These are phyloP conservation scores for Clarias batrachus DNA, from an alignment of 2,113 vertebrate species.

Conservation along the genomic window DNA sequence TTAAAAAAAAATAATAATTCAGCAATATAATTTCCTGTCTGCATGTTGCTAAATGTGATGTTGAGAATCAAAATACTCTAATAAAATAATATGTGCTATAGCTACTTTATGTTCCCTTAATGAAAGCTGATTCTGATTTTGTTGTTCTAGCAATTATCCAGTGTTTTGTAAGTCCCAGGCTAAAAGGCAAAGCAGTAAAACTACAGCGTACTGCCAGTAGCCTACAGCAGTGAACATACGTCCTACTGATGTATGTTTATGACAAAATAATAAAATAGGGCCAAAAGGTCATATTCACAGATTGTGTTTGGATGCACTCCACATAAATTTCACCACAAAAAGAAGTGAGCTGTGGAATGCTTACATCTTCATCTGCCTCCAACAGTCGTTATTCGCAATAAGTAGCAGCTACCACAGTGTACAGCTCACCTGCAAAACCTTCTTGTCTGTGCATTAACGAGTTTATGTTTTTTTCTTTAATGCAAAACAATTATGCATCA, in stretches of 20 bases:
- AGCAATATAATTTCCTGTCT: background rate
- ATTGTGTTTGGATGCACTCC: conserved; percentile 48
- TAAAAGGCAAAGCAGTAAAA: conserved; percentile 34
- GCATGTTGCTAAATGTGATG: background rate
- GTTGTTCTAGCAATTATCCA: conserved; percentile 6
- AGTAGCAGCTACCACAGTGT: conserved; percentile 2
- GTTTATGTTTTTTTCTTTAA: conserved; percentile 3
- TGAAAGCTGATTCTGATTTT: conserved; percentile 26
- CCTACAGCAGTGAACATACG: conserved; percentile 36
- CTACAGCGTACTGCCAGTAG: conserved; percentile 24
- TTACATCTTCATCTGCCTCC: conserved; percentile 38
- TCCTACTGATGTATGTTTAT: conserved; percentile 41
- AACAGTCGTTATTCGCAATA: conserved; percentile 26
- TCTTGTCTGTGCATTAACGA: background rate
- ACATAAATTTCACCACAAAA: conserved; percentile 47
- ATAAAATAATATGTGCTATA: background rate
- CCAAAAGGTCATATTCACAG: conserved; percentile 46
- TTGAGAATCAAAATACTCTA: background rate
- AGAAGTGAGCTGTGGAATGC: conserved; percentile 35
- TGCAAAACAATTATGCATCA: conserved; percentile 29
- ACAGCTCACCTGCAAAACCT: conserved; percentile 28
- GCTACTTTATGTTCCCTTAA: background rate
- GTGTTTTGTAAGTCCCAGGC: conserved; percentile 11
- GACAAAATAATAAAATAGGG: conserved; percentile 44
- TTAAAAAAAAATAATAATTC: background rate